Conservation (phyloP, 2,888 invertebrate genomes). For the Abscondita cerata region DNA sequence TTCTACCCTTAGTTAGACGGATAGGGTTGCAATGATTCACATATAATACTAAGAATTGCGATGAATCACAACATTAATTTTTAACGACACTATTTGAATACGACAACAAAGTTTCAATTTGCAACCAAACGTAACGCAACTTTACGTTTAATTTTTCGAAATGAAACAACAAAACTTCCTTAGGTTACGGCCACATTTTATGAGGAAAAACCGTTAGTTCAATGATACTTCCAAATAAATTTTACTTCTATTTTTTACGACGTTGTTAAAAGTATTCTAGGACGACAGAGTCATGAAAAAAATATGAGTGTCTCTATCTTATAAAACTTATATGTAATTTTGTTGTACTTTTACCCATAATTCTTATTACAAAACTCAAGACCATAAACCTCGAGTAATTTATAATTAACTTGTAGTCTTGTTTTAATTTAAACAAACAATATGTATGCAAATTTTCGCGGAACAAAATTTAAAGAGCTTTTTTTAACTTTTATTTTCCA, state of each 20-base stretch:
- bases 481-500: no score
- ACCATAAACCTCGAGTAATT: constrained; percentile 14
- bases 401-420: constrained; percentile 21
- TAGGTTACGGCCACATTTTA: constrained; percentile 33
- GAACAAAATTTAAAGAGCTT: no score
- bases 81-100: constrained; percentile 33
- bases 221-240: constrained; percentile 48
- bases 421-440: constrained; percentile 3
- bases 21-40: constrained; percentile 46
- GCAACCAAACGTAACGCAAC: no score
- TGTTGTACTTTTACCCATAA: constrained; percentile 28
- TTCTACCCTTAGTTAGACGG: constrained; percentile 21
- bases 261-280: constrained; percentile 46
- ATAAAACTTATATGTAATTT: constrained; percentile 49
- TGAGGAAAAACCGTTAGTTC: constrained; percentile 38
- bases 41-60: constrained; percentile 44
- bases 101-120: no score
- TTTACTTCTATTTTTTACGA: constrained; percentile 50
- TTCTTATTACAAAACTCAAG: constrained; percentile 24
- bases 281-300: constrained; percentile 44
- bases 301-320: constrained; percentile 47
- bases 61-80: constrained; percentile 46
- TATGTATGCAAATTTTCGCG: constrained; percentile 2
- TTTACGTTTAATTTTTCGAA: no score
- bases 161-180: no score